phyloP scores from a whole-genome alignment of 2,113 vertebrate genomes.

The Arizona elegans region DNA sequence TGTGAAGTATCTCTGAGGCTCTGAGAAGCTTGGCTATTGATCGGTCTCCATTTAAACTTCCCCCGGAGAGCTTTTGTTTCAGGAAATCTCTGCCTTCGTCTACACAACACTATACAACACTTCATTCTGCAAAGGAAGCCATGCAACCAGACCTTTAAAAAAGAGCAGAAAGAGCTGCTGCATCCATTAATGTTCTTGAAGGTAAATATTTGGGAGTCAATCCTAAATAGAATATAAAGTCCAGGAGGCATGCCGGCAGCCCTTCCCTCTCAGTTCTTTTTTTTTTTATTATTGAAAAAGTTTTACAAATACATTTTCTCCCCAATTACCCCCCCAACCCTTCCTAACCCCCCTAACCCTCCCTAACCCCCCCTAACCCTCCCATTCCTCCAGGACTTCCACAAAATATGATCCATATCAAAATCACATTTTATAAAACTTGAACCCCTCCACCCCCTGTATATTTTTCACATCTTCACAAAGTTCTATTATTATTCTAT shows the following conservation, averaged over 20 bases:
- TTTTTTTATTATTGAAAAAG: too few species aligned
- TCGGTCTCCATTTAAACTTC: slow-evolving; percentile 20
- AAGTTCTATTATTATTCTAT: too few species aligned
- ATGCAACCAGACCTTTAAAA: background rate
- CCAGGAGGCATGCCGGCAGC: background rate
- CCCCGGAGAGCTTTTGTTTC: slow-evolving; percentile 49
- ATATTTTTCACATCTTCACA: too few species aligned
- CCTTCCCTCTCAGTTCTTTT: background rate
- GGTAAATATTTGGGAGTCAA: background rate
- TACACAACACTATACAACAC: accelerated
- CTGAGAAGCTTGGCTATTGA: slow-evolving; percentile 45
- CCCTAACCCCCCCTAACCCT: too few species aligned
- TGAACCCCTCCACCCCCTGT: too few species aligned
- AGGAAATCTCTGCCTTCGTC: slow-evolving; percentile 46
- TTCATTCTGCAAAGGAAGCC: slow-evolving; percentile 13
- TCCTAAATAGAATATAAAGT: background rate
- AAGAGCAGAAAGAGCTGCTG: background rate
- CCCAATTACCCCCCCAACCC: too few species aligned
- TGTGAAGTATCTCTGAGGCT: slow-evolving; percentile 37
- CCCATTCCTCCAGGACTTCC: too few species aligned
- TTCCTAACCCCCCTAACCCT: too few species aligned
- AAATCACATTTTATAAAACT: too few species aligned
- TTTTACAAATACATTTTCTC: too few species aligned
- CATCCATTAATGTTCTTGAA: background rate
- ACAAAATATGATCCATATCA: too few species aligned